These are phyloP conservation scores for Cryptophagus acutangulus DNA, from an alignment of 2,888 invertebrate genomes.

Conservation along the genomic window DNA sequence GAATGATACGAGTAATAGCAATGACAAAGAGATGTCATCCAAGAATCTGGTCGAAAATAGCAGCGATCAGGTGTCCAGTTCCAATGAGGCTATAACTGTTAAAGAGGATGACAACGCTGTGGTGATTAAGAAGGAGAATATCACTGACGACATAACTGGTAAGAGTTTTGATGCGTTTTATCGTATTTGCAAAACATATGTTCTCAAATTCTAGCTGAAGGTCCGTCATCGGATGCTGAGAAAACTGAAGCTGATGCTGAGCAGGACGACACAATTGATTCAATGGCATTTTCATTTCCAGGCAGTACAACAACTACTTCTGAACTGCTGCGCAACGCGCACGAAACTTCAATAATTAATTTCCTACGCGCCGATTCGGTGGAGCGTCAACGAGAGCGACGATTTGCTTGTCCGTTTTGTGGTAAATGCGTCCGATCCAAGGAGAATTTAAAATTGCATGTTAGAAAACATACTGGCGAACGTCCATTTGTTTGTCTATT, in stretches of 20 bases:
- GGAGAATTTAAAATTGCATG: constrained; percentile 82
- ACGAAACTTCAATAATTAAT: constrained; percentile 59
- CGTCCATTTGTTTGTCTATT: constrained; percentile 87
- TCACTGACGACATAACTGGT: constrained; percentile 23
- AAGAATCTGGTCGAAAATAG: constrained; percentile 34
- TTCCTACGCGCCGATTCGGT: constrained; percentile 60
- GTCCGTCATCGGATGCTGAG: constrained; percentile 40
- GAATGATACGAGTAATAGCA: constrained; percentile 15
- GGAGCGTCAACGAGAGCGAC: constrained; percentile 63
- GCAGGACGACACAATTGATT: constrained; percentile 70
- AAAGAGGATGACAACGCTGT: constrained; percentile 46
- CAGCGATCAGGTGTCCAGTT: constrained; percentile 46
- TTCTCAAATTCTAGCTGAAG: constrained; percentile 30
- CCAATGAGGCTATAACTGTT: constrained; percentile 46
- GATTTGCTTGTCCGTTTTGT: constrained; percentile 85
- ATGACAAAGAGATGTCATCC: constrained; percentile 3
- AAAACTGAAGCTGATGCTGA: constrained; percentile 47
- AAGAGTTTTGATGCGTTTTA: neutral
- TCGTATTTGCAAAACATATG: neutral
- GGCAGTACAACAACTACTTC: constrained; percentile 20
- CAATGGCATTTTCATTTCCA: constrained; percentile 52
- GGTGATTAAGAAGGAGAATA: constrained; percentile 32
- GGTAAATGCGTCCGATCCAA: constrained; percentile 85
- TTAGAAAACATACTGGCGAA: constrained; percentile 82
- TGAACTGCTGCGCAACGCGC: constrained; percentile 34